Conservation (phyloP, 1,140 invertebrate genomes). For the Drosophila albomicans region DNA sequence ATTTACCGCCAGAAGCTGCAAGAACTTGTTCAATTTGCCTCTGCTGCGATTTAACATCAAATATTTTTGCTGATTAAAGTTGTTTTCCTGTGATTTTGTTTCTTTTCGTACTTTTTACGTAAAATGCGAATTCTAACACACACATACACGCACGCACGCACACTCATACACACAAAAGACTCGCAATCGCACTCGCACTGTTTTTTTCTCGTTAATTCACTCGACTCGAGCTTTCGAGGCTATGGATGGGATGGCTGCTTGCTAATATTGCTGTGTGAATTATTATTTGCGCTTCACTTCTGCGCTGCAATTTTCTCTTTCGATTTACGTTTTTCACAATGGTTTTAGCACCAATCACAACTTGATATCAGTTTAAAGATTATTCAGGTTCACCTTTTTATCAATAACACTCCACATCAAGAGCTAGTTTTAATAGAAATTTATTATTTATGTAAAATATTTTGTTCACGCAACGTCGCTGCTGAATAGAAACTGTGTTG, state of each 20-base stretch:
- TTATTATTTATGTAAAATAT: conserved; percentile 75
- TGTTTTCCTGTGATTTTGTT: conserved; percentile 30
- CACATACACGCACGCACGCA: conserved; percentile 37
- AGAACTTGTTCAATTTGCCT: conserved; percentile 80
- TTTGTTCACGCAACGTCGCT: conserved; percentile 80
- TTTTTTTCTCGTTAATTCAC: conserved; percentile 63
- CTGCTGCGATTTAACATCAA: conserved; percentile 84
- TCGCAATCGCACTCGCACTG: conserved; percentile 55
- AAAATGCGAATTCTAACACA: conserved; percentile 76
- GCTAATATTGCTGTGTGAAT: conserved; percentile 44
- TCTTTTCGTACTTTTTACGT: conserved; percentile 63
- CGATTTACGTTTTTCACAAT: conserved; percentile 53
- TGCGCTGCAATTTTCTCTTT: conserved; percentile 58
- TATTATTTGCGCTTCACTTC: conserved; percentile 77
- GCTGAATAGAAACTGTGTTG: conserved; percentile 60
- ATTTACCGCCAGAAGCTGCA: conserved; percentile 83
- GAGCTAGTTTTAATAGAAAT: conserved; percentile 59
- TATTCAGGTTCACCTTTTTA: conserved; percentile 66
- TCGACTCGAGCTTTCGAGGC: conserved; percentile 39
- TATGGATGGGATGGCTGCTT: conserved; percentile 14
- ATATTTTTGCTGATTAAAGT: conserved; percentile 63
- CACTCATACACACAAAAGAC: conserved; percentile 45
- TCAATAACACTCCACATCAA: conserved; percentile 63
- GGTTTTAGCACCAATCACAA: conserved; percentile 37
- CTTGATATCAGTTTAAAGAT: conserved; percentile 28